Evolutionary conservation across 2,113 vertebrate genomes (phyloP).

Genomic region (Hydropotes inermis): DNA sequence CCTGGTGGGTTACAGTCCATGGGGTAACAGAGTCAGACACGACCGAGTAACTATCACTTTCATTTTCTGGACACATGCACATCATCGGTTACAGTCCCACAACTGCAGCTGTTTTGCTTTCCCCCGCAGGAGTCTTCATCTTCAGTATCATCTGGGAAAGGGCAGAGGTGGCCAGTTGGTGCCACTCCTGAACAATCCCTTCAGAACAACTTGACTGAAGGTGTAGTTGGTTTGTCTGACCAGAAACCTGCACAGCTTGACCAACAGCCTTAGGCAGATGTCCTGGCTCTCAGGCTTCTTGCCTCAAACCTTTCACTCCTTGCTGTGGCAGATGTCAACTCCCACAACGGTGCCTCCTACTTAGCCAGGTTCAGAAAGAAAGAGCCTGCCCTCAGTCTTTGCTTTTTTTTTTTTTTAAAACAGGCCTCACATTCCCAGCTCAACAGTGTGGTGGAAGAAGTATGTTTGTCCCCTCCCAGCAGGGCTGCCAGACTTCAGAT

Average conservation of each 20-base stretch:
- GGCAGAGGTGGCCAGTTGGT: slow-evolving; percentile 88
- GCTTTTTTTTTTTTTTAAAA: neutral
- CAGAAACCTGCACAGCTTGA: slow-evolving; percentile 93
- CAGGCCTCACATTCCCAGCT: neutral
- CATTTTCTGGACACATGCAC: slow-evolving; percentile 71
- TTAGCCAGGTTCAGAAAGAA: slow-evolving; percentile 44
- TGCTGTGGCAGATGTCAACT: slow-evolving; percentile 92
- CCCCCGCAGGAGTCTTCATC: slow-evolving; percentile 88
- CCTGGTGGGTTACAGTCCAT: neutral
- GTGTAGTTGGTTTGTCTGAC: slow-evolving; percentile 88
- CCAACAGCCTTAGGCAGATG: slow-evolving; percentile 91
- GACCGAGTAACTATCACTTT: neutral
- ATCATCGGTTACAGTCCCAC: slow-evolving; percentile 89
- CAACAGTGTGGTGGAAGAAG: neutral
- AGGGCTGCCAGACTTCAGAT: neutral
- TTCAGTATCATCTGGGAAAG: slow-evolving; percentile 90
- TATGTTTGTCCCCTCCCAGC: neutral
- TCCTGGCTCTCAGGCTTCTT: slow-evolving; percentile 91
- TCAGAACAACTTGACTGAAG: slow-evolving; percentile 92
- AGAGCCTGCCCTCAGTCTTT: neutral
- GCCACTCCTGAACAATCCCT: slow-evolving; percentile 92
- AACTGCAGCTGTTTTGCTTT: slow-evolving; percentile 88
- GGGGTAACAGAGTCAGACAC: neutral
- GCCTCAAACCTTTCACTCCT: slow-evolving; percentile 94
- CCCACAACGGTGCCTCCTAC: slow-evolving; percentile 73